Percentiles rank a stretch among this genome's conserved stretches.
Conservation (phyloP, 2,797 vertebrate genomes). For the Rousettus madagascariensis region DNA sequence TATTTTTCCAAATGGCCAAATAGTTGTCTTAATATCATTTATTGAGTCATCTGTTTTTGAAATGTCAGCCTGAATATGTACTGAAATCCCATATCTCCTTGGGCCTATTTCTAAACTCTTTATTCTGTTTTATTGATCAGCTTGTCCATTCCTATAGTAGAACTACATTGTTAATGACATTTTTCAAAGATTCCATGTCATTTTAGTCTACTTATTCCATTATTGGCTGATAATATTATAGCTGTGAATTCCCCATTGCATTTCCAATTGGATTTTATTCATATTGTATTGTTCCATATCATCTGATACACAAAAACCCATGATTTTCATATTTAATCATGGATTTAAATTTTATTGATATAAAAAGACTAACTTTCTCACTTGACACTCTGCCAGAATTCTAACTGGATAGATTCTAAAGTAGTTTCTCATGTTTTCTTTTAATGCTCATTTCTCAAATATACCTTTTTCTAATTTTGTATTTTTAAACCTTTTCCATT, state of each 20-base stretch:
- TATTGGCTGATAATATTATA: constrained; percentile 24
- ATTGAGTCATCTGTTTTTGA: constrained; percentile 54
- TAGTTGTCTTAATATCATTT: constrained; percentile 52
- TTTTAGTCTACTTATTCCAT: constrained; percentile 23
- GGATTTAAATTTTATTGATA: constrained; percentile 23
- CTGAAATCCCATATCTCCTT: constrained; percentile 3
- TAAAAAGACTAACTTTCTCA: constrained; percentile 7
- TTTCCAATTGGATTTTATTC: constrained; percentile 50
- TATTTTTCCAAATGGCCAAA: constrained; percentile 47
- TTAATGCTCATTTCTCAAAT: not conserved
- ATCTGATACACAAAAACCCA: not conserved
- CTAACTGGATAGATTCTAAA: constrained; percentile 25
- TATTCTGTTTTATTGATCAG: constrained; percentile 53
- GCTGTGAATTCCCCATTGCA: not conserved
- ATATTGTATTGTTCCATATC: not conserved
- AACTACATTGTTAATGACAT: constrained; percentile 19
- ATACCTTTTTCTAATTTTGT: not conserved
- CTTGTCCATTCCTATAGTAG: constrained; percentile 16
- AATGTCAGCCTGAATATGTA: constrained; percentile 23
- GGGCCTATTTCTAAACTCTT: constrained; percentile 35
- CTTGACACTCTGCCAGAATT: not conserved
- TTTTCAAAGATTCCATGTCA: constrained; percentile 47
- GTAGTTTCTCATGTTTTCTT: not conserved
- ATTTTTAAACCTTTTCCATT: constrained; percentile 10
- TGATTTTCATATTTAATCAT: constrained; percentile 43